Base-by-base conservation (phyloP, 2,113 vertebrate species). In the Abramis brama region DNA sequence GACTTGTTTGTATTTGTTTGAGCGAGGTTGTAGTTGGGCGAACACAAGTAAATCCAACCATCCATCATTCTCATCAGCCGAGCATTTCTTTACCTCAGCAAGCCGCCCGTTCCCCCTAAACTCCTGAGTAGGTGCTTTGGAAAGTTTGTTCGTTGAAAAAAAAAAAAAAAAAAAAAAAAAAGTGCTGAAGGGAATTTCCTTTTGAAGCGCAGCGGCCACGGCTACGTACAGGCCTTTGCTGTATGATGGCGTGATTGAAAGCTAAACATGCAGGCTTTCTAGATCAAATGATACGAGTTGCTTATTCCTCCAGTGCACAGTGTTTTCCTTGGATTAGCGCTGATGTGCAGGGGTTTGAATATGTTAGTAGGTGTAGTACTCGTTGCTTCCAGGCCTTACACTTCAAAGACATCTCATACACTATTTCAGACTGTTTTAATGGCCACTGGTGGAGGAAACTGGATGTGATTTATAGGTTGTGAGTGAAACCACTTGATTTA, bases 321-420 rank as follows among this genome's bases (percentile, higher is more conserved):
- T 83, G 59, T 73, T 71, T 62, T 27, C 45, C 39, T 62, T 30
- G 71, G 45, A 71, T 39, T 43, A 70, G 47, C 39, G 13, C 45
- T 39, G 45, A 76, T 39, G 21, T 70, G 55, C 47, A 36, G n/a
- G 17, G 59, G 78, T 75, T 71, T 66, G 59, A 39, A 59, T 68
- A 55, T 79, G 84, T 17, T 30, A 60, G 77, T 62, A 62, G 57
- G 57, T 60, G 57, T 33, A 43, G 43, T 47, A 12, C 64, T 19
- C 15, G 71, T 55, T 84, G 45, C 59, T 55, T 84, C 33, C 59
- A 77, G 80, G 55, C 36, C 11, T 11, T 36, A 52, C 27, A 64
- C 77, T 87, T 87, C 84, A 86, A 83, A 87, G 79, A 25, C 21
- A 52, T 76, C 30, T 82, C 79, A 1, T 79, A 68, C 36, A 27